A percentile compares a stretch with the other conserved stretches of the same genome.
These are phyloP conservation scores for Hemibagrus guttatus DNA, from an alignment of 2,797 vertebrate genomes.

Conservation along the genomic window DNA sequence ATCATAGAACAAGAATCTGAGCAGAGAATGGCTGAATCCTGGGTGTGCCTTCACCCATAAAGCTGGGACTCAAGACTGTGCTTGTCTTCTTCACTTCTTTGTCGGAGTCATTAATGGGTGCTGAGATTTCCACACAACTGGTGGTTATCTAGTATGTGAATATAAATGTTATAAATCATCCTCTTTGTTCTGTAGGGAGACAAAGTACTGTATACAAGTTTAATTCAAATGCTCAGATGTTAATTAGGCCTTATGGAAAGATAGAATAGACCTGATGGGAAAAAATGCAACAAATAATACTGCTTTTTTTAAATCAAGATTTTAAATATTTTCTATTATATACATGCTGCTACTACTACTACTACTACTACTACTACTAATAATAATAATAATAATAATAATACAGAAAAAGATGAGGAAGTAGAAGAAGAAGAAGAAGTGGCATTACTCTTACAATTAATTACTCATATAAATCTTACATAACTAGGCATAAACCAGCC, in stretches of 20 bases:
- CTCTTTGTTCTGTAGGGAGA: neutral
- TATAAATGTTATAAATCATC: neutral
- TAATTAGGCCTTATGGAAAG: neutral
- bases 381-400: neutral
- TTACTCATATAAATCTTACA: too few species aligned
- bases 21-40: neutral
- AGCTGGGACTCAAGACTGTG: neutral
- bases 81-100: neutral
- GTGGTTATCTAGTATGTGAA: neutral
- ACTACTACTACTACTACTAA: too few species aligned
- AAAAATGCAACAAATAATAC: neutral
- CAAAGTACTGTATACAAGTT: neutral
- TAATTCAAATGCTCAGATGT: neutral
- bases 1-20: neutral
- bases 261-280: neutral
- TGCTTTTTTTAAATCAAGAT: neutral
- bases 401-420: neutral
- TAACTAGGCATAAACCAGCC: too few species aligned
- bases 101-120: neutral
- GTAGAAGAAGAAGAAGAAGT: too few species aligned
- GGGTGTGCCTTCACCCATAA: neutral
- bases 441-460: too few species aligned
- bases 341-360: neutral
- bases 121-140: conserved; percentile 1
- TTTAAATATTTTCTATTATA: neutral